Evolutionary conservation across 2,888 invertebrate genomes (phyloP).

Genomic region (Sabatieria punctata): DNA sequence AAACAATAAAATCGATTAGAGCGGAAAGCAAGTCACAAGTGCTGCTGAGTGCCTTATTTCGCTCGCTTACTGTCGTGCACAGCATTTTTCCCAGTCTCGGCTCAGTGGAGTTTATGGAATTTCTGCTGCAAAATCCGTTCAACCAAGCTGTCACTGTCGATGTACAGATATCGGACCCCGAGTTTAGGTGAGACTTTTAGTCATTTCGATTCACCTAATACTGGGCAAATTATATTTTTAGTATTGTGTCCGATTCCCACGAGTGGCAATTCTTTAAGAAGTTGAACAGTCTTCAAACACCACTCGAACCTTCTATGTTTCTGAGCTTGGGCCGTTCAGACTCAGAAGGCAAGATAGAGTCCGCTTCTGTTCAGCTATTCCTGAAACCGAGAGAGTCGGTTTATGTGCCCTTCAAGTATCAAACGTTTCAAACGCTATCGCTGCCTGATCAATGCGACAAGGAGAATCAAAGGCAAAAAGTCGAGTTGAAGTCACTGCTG

Average conservation of each 20-base stretch:
- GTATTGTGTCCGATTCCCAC: constrained; percentile 33
- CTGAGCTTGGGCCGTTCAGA: too few relatives aligned
- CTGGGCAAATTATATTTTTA: constrained; percentile 14
- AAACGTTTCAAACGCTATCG: constrained; percentile 12
- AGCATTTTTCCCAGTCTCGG: constrained; percentile 36
- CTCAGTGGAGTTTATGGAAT: constrained; percentile 38
- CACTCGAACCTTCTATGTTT: constrained; percentile 36
- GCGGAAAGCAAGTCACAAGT: constrained; percentile 31
- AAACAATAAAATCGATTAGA: constrained; percentile 31
- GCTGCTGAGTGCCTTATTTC: constrained; percentile 32
- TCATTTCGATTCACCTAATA: background rate
- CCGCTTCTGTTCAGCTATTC: constrained; percentile 20
- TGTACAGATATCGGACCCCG: constrained; percentile 33
- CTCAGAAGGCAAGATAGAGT: background rate
- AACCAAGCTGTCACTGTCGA: constrained; percentile 30
- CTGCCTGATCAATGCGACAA: background rate
- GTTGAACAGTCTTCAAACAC: constrained; percentile 22
- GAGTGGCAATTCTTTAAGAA: constrained; percentile 37
- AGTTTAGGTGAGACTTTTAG: constrained; percentile 21
- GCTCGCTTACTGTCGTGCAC: constrained; percentile 35
- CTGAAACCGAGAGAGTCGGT: constrained; percentile 36
- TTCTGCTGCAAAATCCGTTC: constrained; percentile 36
- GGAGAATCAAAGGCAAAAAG: too few relatives aligned
- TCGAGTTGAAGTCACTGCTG: background rate
- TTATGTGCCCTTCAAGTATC: constrained; percentile 35